Percentiles rank a stretch among this genome's conserved stretches.
Conservation (phyloP, 2,888 invertebrate genomes). For the Epinotia ramella region DNA sequence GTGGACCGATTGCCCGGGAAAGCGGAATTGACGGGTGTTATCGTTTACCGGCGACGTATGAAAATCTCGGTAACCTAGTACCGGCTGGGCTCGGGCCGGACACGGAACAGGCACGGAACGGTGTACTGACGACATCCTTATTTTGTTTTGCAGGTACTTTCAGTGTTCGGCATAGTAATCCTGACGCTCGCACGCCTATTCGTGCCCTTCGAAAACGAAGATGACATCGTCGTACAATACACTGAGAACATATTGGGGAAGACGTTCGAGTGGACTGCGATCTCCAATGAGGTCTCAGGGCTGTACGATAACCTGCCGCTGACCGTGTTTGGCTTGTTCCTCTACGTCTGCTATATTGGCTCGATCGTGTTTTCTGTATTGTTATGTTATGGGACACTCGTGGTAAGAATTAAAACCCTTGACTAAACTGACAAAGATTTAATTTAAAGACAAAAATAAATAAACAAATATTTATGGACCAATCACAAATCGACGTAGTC, state of each 20-base stretch:
- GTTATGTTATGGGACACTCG: constrained; percentile 2
- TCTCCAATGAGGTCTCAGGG: too few species aligned
- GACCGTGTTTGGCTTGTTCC: neutral
- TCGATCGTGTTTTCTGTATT: constrained; percentile 1
- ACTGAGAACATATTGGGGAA: neutral
- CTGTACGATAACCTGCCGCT: neutral
- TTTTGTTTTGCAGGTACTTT: constrained; percentile 4
- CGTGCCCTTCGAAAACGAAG: neutral
- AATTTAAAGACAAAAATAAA: too few species aligned
- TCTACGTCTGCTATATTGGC: neutral
- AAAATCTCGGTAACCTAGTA: too few species aligned
- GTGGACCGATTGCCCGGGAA: too few species aligned
- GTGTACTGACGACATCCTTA: too few species aligned
- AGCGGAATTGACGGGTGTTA: too few species aligned
- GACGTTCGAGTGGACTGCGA: neutral
- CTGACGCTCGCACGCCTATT: neutral
- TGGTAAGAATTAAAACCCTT: neutral
- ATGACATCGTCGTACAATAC: neutral
- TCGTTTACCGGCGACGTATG: too few species aligned
- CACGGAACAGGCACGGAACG: neutral
- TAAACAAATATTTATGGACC: too few species aligned
- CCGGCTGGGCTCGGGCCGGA: too few species aligned
- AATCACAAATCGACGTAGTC: too few species aligned
- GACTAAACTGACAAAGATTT: too few species aligned
- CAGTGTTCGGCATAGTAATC: neutral